A percentile compares a stretch with the other conserved stretches of the same genome.
phyloP scores from a whole-genome alignment of 2,888 invertebrate genomes.

The Acanthosepion lycidas region DNA sequence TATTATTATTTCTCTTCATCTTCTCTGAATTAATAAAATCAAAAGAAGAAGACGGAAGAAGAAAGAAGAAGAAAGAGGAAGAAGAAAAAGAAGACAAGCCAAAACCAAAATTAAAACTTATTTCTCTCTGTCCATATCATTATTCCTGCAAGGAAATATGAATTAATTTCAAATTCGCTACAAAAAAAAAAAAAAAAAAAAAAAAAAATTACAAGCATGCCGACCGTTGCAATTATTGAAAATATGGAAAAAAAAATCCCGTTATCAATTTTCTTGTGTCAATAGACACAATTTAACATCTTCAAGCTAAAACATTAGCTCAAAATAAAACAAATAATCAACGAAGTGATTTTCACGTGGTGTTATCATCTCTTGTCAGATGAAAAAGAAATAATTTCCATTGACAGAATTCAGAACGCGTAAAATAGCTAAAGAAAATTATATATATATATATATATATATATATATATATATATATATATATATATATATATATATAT shows the following conservation, averaged over 20 bases:
- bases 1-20: no score
- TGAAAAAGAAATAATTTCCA: not conserved
- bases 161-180: not conserved
- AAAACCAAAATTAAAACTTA: not conserved
- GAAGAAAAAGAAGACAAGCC: no score
- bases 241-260: not conserved
- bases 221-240: not conserved
- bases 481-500: not conserved
- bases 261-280: slow-evolving; percentile 1
- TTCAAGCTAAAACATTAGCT: not conserved
- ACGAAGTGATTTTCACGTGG: not conserved
- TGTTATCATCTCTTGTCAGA: not conserved
- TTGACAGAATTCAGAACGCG: not conserved
- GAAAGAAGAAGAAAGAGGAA: no score
- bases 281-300: not conserved
- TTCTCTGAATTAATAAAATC: not conserved
- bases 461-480: not conserved
- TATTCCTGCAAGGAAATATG: not conserved
- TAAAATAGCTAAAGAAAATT: not conserved
- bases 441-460: not conserved
- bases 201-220: no score
- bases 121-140: not conserved
- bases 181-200: no score
- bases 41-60: not conserved
- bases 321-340: not conserved